Evolutionary conservation across 2,888 invertebrate species (phyloP), one percentile per base, ranked within the genome.

Genomic region (Blastobasis lacticolella): DNA sequence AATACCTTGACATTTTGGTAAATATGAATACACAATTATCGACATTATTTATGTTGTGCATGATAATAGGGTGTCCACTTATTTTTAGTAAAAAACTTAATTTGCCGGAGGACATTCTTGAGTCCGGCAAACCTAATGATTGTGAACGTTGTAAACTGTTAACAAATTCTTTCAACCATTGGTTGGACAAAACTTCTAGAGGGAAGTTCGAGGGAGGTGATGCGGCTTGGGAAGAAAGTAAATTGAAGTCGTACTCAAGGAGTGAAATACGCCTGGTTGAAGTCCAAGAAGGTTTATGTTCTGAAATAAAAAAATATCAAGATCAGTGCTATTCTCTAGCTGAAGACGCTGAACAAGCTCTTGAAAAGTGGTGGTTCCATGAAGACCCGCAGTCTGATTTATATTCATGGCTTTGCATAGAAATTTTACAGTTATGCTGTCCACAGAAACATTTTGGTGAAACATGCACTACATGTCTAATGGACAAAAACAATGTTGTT

Each of bases 131-230:
- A 57, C n/a, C 69, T 37, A 61, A 62, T 53, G 78, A 81, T 56
- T 96, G 96, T 76, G 91, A 90, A 61, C 91, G 93, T 1, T 96
- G 96, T 76, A 92, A 90, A 71, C 72, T 91, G 50, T 83, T 95
- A 49, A 90, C 92, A 2, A 91, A 93, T 49, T 95, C 96, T 2
- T 94, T 96, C 67, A 90, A 90, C 62, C 86, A 91, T 91, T 97
- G 96, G 61, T 83, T 97, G 55, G 92, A 94, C 50, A 91, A 90
- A 73, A 97, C 97, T 2, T 91, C 93, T 23, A 91, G 95, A 58
- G 95, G 94, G 44, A 96, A 97, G 78, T 96, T 94, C 81, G 97
- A 95, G 71, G 97, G 97, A 42, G 97, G 97, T 6, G 97, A 97
- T 80, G 92, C 95, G 0, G 95, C 94, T 46, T 98, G 97, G 97